Evolutionary conservation across 2,888 invertebrate genomes (phyloP).

Genomic region (Boloria selene): DNA sequence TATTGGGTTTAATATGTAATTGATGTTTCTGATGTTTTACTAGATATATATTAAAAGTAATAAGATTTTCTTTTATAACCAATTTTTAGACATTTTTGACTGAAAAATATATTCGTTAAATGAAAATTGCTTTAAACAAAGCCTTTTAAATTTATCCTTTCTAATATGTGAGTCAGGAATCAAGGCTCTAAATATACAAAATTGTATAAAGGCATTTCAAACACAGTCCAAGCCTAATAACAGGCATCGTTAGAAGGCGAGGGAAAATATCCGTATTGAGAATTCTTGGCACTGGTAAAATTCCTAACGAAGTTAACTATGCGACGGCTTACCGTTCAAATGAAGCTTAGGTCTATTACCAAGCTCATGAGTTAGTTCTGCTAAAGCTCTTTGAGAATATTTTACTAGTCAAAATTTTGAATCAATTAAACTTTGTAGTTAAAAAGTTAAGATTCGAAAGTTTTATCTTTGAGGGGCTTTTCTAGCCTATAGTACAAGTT

Average conservation of each 20-base stretch:
- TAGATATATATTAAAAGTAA: neutral
- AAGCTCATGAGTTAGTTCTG: constrained; percentile 25
- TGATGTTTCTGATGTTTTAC: no score
- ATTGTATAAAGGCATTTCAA: constrained; percentile 25
- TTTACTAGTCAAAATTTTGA: constrained; percentile 9
- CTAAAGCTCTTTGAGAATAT: constrained; percentile 13
- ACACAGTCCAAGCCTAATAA: constrained; percentile 24
- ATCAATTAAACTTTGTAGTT: constrained; percentile 16
- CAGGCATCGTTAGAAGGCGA: constrained; percentile 27
- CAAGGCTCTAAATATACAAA: constrained; percentile 4
- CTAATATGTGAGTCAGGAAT: neutral
- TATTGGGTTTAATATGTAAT: neutral
- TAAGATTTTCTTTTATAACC: neutral
- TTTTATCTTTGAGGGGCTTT: constrained; percentile 12
- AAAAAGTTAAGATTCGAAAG: constrained; percentile 7
- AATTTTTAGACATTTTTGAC: neutral
- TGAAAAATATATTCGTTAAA: no score
- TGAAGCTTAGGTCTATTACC: constrained; percentile 38
- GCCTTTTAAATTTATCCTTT: no score
- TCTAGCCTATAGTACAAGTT: constrained; percentile 6
- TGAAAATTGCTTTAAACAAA: no score
- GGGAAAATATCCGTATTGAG: constrained; percentile 33
- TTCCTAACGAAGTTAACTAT: constrained; percentile 37
- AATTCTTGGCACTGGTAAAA: constrained; percentile 36
- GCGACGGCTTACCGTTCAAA: constrained; percentile 34